phyloP scores from a whole-genome alignment of 1,140 invertebrate genomes.

The Acromyrmex heyeri region DNA sequence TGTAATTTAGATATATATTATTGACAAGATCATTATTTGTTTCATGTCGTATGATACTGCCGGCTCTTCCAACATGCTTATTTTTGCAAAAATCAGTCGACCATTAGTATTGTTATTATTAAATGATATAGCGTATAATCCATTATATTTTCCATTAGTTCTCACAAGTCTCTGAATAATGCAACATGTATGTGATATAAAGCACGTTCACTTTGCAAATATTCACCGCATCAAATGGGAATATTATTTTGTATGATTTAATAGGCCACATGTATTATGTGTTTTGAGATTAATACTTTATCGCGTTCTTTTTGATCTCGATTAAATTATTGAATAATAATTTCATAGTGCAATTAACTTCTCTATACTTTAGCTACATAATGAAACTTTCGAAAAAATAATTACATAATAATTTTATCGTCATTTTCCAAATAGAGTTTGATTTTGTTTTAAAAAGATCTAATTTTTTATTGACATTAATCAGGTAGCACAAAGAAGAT shows the following conservation, averaged over 20 bases:
- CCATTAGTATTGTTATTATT: constrained; percentile 54
- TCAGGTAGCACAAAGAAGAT: neutral
- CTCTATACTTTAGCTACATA: neutral
- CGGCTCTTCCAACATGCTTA: neutral
- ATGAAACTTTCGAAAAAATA: neutral
- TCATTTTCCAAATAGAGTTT: neutral
- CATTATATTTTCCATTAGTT: constrained; percentile 58
- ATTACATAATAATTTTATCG: neutral
- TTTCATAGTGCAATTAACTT: constrained; percentile 19
- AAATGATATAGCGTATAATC: constrained; percentile 41
- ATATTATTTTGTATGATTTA: constrained; percentile 53
- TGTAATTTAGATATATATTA: neutral
- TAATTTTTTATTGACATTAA: neutral
- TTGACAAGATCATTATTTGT: neutral
- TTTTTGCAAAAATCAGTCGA: neutral
- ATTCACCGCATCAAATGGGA: constrained; percentile 10
- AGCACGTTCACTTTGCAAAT: constrained; percentile 33
- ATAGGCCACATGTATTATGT: neutral
- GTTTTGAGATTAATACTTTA: constrained; percentile 27
- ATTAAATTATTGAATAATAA: constrained; percentile 3
- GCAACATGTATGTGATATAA: neutral
- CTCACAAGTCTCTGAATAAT: constrained; percentile 50
- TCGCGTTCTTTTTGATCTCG: neutral
- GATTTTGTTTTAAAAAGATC: neutral
- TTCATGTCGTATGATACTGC: neutral